Percentiles rank a stretch among this genome's conserved stretches.
phyloP scores from a whole-genome alignment of 2,888 invertebrate species.

The Stenurella melanura region DNA sequence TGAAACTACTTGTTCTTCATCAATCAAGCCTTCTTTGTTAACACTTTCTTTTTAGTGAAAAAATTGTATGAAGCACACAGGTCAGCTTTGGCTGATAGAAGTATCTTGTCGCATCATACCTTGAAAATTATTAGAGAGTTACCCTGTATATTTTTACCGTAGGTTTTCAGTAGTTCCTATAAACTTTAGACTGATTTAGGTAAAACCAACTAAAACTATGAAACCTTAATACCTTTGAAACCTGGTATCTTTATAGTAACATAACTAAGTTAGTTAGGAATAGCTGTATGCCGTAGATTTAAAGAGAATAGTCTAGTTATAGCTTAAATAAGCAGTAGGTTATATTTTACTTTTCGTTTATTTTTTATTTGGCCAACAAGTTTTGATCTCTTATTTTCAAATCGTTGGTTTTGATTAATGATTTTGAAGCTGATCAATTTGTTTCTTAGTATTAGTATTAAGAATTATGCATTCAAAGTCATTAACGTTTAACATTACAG shows the following conservation, averaged over 20 bases:
- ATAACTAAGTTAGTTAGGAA: constrained; percentile 18
- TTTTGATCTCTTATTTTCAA: background rate
- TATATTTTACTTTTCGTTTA: background rate
- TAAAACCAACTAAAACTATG: constrained; percentile 12
- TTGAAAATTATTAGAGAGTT: constrained; percentile 19
- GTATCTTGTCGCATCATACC: constrained; percentile 33
- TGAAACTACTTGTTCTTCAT: constrained; percentile 11
- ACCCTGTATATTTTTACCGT: constrained; percentile 24
- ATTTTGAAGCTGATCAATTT: background rate
- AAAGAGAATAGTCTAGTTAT: constrained; percentile 17
- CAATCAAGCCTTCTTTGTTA: background rate
- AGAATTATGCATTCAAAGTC: background rate
- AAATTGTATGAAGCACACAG: constrained; percentile 46
- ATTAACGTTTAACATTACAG: background rate
- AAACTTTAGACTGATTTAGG: constrained; percentile 28
- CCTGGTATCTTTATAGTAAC: constrained; percentile 27
- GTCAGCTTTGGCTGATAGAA: constrained; percentile 62
- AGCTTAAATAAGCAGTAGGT: constrained; percentile 11
- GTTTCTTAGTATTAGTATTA: too few relatives aligned
- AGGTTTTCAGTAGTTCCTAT: constrained; percentile 26
- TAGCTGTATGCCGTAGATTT: constrained; percentile 41
- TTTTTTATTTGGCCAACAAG: constrained; percentile 1
- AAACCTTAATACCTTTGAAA: constrained; percentile 21
- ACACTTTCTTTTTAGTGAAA: background rate
- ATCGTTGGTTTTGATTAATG: constrained; percentile 2